Percentiles rank a stretch among this genome's conserved stretches.
Conservation (phyloP, 2,888 invertebrate species). For the Parnassius glacialis region DNA sequence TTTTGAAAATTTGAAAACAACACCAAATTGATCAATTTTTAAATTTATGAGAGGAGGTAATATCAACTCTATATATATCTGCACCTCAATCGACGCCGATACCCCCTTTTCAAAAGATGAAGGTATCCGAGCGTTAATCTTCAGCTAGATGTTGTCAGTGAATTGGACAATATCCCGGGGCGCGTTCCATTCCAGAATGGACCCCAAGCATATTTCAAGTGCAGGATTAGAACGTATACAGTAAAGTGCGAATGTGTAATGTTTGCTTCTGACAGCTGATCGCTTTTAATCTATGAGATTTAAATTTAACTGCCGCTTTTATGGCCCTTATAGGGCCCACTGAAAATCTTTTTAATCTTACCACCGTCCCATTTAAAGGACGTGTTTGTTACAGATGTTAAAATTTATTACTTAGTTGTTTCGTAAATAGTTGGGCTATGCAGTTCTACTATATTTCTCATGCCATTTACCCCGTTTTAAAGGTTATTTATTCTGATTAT, state of each 20-base stretch:
- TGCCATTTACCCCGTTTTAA: no score
- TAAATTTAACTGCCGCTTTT: conserved; percentile 62
- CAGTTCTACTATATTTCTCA: no score
- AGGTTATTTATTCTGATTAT: no score
- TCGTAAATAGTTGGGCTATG: no score
- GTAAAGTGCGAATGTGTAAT: conserved; percentile 70
- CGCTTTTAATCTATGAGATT: conserved; percentile 65
- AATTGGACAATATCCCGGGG: conserved; percentile 55
- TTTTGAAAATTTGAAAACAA: no score
- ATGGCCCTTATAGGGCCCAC: conserved; percentile 43
- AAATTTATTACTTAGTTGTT: conserved; percentile 8
- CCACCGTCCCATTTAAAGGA: conserved; percentile 51
- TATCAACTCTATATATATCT: conserved; percentile 37
- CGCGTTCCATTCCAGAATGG: conserved; percentile 39
- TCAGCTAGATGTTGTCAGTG: conserved; percentile 55
- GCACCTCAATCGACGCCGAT: conserved; percentile 28
- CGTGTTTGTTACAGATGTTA: conserved; percentile 45
- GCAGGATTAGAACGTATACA: conserved; percentile 71
- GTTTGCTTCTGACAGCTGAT: conserved; percentile 71
- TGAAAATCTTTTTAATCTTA: conserved; percentile 59
- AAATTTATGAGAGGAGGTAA: no score
- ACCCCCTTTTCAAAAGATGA: conserved; percentile 29
- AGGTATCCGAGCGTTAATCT: conserved; percentile 51
- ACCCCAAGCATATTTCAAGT: conserved; percentile 73
- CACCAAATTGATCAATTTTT: no score